These are phyloP conservation scores for Sebastes minor DNA, from an alignment of 2,797 vertebrate species.

Conservation along the genomic window DNA sequence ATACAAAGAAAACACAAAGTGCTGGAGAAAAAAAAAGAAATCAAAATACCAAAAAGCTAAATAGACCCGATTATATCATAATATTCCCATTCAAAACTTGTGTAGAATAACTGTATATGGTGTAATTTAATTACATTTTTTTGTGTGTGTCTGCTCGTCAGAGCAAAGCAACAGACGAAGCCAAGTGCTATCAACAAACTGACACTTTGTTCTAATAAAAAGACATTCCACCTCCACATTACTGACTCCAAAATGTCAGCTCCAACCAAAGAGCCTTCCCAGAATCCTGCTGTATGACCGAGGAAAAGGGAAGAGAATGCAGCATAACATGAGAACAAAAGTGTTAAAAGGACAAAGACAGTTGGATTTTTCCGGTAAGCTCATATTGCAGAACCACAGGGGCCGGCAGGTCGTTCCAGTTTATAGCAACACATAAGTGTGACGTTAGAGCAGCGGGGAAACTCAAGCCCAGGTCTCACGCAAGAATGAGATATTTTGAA, in stretches of 20 bases:
- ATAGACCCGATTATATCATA: background rate
- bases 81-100: background rate
- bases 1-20: background rate
- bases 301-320: slow-evolving; percentile 10
- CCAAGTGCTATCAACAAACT: slow-evolving; percentile 45
- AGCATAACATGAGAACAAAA: background rate
- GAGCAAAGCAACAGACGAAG: slow-evolving; percentile 19
- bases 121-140: slow-evolving; percentile 4
- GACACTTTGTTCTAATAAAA: slow-evolving; percentile 56
- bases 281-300: background rate
- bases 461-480: slow-evolving; percentile 29
- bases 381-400: slow-evolving; percentile 41
- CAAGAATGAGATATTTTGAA: slow-evolving; percentile 55
- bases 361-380: background rate
- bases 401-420: slow-evolving; percentile 54
- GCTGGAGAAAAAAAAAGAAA: background rate
- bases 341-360: background rate
- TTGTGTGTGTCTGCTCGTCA: slow-evolving; percentile 1
- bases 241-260: slow-evolving; percentile 55
- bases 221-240: slow-evolving; percentile 54
- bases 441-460: slow-evolving; percentile 42
- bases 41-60: background rate
- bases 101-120: background rate
- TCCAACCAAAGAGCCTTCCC: slow-evolving; percentile 22
- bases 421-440: slow-evolving; percentile 60